phyloP scores from a whole-genome alignment of 1,140 invertebrate species.

The Steinernema feltiae region DNA sequence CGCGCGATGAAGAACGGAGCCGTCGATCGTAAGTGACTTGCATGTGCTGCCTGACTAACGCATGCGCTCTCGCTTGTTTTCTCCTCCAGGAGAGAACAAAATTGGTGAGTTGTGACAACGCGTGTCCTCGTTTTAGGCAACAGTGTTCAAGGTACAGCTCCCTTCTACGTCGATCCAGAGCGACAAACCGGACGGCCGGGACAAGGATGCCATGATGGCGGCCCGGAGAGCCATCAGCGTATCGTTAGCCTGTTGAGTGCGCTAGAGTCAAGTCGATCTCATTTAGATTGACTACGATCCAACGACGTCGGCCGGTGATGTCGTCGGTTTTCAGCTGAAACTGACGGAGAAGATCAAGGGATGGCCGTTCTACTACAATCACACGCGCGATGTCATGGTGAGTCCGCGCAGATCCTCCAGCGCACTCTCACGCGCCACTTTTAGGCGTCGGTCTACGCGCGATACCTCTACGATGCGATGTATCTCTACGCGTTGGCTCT shows the following conservation, averaged over 20 bases:
- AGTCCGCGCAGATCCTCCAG: neutral
- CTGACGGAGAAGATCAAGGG: neutral
- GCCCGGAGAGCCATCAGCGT: neutral
- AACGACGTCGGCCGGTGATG: neutral
- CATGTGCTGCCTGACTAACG: neutral
- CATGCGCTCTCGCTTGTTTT: neutral
- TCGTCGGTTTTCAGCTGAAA: neutral
- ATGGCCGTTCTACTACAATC: neutral
- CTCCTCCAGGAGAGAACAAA: neutral
- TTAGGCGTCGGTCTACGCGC: constrained; percentile 11
- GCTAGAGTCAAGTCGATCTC: neutral
- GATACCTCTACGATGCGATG: constrained; percentile 22
- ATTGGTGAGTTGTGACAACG: neutral
- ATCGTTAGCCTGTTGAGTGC: neutral
- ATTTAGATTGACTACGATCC: constrained; percentile 5
- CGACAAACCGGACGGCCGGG: constrained; percentile 12
- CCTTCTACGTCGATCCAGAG: constrained; percentile 4
- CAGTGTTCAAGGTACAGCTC: neutral
- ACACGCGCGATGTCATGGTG: neutral
- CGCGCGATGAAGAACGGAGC: constrained; percentile 6
- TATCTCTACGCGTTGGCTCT: constrained; percentile 24
- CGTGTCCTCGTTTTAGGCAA: neutral
- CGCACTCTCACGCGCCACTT: neutral
- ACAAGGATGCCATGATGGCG: constrained; percentile 1
- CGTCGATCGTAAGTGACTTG: neutral